Base-by-base conservation (phyloP, 2,113 vertebrate species). In the Leptodactylus fuscus region DNA sequence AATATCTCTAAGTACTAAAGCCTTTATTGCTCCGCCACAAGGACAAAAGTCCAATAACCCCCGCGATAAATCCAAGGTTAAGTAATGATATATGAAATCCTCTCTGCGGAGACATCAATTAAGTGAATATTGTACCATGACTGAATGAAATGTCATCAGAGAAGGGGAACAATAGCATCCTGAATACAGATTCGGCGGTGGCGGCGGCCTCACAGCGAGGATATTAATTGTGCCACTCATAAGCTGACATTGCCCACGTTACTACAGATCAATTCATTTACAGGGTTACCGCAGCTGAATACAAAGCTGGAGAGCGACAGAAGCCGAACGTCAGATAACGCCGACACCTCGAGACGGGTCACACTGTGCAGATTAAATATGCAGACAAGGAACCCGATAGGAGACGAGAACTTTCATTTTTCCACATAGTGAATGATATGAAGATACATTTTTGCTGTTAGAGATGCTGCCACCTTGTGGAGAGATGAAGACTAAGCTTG, bases 101-200 rank as follows among this genome's bases (percentile, higher is more conserved):
- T 55, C 76, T 53, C 49, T 46, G 75, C 60, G 13, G 46, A 71
- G 83, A 85, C 76, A 85, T 71, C 83, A 80, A 80, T 79, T 85
- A 79, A 85, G 71, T 55, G 62, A 29, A 85, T 13, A 58, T 79
- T 38, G 67, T 12, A 15, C 62, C 76, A 53, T 85, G 75, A 85
- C 83, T 44, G 41, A 53, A 85, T 70, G 32, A 16, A 85, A 79
- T 85, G 75, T 71, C 65, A 58, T 70, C 60, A 16, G 36, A 32
- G 36, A 78, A 70, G 34, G 22, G 18, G 27, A 41, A 58, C 60
- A 46, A 41, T n/a, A 8, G 22, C 29, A 34, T 11, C 18, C 2
- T 41, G 83, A 85, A 71, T 83, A 58, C 67, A 74, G 67, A 83
- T 53, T 20, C 34, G 16, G 80, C 20, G 11, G 13, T 36, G 36